Evolutionary conservation across 2,797 vertebrate species (phyloP).

Genomic region (Spinibarbus caldwelli): DNA sequence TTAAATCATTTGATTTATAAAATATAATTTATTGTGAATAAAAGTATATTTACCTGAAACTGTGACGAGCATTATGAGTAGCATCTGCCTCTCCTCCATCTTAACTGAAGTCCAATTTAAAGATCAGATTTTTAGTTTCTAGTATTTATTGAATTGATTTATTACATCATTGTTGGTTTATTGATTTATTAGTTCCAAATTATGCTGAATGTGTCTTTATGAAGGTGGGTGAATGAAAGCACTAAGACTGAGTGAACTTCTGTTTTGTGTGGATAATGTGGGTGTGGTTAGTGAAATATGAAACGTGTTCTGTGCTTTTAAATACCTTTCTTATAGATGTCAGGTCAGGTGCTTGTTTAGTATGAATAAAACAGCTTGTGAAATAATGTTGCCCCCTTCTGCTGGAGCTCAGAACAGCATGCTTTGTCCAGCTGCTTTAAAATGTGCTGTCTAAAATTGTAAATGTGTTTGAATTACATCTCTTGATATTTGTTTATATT

Average conservation of each 20-base stretch:
- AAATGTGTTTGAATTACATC: background rate
- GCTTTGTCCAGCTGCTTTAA: background rate
- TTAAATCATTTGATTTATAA: too few relatives aligned
- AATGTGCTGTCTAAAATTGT: too few relatives aligned
- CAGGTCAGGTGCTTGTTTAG: background rate
- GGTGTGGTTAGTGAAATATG: background rate
- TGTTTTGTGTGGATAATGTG: background rate
- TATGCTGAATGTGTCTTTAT: background rate
- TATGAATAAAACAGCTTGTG: background rate
- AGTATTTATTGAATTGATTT: too few relatives aligned
- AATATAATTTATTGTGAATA: too few relatives aligned
- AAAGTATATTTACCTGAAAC: conserved; percentile 3
- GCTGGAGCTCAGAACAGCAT: background rate
- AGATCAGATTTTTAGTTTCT: background rate
- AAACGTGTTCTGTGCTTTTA: background rate
- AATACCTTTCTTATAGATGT: background rate
- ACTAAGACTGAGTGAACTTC: background rate
- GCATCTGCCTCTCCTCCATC: background rate
- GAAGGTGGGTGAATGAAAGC: background rate
- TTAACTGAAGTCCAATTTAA: background rate
- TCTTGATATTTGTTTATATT: background rate
- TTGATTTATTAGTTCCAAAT: too few relatives aligned
- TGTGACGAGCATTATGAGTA: background rate
- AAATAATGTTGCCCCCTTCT: background rate
- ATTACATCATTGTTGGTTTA: too few relatives aligned